A percentile compares a stretch with the other conserved stretches of the same genome.
phyloP scores from a whole-genome alignment of 2,113 vertebrate species.

The Corythornis cristatus region DNA sequence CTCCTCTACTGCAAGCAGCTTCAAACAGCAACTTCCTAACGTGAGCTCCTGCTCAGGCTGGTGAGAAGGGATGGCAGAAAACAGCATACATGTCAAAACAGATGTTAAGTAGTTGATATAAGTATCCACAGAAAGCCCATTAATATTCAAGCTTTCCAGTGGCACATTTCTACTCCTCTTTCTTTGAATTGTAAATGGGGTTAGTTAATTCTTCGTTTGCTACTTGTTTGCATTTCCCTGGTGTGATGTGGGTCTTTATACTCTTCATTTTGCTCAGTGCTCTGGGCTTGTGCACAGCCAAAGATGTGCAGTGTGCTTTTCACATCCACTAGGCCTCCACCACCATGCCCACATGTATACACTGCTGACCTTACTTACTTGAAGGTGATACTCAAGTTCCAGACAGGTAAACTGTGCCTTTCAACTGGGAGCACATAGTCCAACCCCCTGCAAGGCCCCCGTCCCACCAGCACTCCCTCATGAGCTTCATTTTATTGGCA shows the following conservation, averaged over 20 bases:
- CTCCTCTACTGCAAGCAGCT: background rate
- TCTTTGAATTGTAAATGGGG: slow-evolving; percentile 61
- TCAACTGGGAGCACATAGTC: rapidly evolving
- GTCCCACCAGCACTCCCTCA: rapidly evolving
- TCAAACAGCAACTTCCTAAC: background rate
- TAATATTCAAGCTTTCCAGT: slow-evolving; percentile 59
- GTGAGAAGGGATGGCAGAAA: background rate
- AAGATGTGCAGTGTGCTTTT: background rate
- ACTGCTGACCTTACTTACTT: background rate
- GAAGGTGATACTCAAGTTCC: background rate
- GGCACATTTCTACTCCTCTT: slow-evolving; percentile 39
- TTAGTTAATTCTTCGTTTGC: slow-evolving; percentile 53
- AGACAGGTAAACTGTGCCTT: background rate
- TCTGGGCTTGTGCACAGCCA: background rate
- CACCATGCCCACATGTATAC: background rate
- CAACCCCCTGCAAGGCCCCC: background rate
- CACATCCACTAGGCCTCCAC: background rate
- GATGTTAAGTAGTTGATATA: slow-evolving; percentile 36
- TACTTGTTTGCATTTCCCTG: slow-evolving; percentile 56
- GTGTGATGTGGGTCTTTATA: background rate
- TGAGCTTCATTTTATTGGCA: rapidly evolving
- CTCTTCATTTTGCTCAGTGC: background rate
- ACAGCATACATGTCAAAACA: slow-evolving; percentile 24
- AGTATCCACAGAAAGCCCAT: slow-evolving; percentile 33
- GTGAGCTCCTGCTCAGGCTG: background rate